A percentile compares a stretch with the other conserved stretches of the same genome.
These are phyloP conservation scores for Scytalopus superciliaris DNA, from an alignment of 2,113 vertebrate species.

Conservation along the genomic window DNA sequence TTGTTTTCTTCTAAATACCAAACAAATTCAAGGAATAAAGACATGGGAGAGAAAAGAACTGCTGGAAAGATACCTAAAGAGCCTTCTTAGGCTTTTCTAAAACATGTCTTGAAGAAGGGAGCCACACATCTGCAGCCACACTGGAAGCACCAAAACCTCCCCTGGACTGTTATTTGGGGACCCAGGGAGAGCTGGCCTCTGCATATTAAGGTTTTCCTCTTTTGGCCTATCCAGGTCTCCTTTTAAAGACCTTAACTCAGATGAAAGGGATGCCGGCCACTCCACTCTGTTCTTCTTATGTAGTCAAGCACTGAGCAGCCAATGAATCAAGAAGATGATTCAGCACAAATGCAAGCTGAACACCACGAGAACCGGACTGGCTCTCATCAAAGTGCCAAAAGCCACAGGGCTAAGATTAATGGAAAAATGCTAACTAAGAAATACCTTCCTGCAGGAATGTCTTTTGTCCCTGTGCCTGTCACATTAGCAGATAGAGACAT, in stretches of 20 bases:
- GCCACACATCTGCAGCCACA: rapidly evolving
- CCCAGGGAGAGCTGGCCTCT: not conserved
- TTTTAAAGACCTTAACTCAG: constrained; percentile 22
- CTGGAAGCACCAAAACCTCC: not conserved
- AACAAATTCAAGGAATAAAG: not conserved
- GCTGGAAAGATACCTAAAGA: not conserved
- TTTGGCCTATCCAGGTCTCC: not conserved
- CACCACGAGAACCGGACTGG: not conserved
- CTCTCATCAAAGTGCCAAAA: constrained; percentile 36
- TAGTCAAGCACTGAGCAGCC: not conserved
- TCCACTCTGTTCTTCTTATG: not conserved
- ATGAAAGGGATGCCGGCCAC: not conserved
- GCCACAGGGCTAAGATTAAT: constrained; percentile 23
- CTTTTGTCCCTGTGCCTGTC: not conserved
- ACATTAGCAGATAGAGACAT: not conserved
- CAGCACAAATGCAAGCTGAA: not conserved
- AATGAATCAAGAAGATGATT: constrained; percentile 50
- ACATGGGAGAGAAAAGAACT: not conserved
- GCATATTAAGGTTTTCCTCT: not conserved
- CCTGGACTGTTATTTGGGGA: not conserved
- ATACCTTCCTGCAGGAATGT: not conserved
- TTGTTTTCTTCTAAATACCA: not conserved
- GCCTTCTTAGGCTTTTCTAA: not conserved
- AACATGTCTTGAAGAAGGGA: not conserved
- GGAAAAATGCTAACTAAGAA: constrained; percentile 23